phyloP scores from a whole-genome alignment of 2,797 vertebrate species.

The Sebastes jordani region DNA sequence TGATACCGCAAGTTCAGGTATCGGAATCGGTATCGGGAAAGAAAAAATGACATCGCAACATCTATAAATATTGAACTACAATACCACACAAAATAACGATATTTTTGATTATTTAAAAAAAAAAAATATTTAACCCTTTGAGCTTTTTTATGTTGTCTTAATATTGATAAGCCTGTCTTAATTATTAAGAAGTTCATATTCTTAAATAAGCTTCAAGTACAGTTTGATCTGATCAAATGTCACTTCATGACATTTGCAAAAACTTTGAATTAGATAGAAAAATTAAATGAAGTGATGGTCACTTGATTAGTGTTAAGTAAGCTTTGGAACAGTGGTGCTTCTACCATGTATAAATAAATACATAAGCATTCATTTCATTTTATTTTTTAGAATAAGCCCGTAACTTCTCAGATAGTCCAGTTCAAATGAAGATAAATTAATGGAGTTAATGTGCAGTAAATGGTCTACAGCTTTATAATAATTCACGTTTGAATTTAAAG shows the following conservation, averaged over 20 bases:
- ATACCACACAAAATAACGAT: background rate
- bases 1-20: no score
- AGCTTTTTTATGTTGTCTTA: background rate
- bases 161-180: background rate
- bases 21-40: no score
- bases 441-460: background rate
- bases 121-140: background rate
- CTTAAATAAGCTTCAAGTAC: no score
- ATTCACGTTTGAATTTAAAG: background rate
- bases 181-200: background rate
- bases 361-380: no score
- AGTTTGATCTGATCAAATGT: no score
- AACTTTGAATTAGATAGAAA: no score
- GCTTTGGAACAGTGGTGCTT: no score
- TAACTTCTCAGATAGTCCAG: background rate
- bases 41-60: rapidly evolving
- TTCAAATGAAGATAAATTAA: background rate
- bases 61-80: no score
- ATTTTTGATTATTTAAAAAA: background rate
- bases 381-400: background rate
- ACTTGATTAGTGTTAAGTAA: no score
- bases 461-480: background rate
- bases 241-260: no score
- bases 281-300: rapidly evolving
- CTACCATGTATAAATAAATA: no score